Base-by-base conservation (phyloP, 1,140 invertebrate species). In the Nautilus pompilius region DNA sequence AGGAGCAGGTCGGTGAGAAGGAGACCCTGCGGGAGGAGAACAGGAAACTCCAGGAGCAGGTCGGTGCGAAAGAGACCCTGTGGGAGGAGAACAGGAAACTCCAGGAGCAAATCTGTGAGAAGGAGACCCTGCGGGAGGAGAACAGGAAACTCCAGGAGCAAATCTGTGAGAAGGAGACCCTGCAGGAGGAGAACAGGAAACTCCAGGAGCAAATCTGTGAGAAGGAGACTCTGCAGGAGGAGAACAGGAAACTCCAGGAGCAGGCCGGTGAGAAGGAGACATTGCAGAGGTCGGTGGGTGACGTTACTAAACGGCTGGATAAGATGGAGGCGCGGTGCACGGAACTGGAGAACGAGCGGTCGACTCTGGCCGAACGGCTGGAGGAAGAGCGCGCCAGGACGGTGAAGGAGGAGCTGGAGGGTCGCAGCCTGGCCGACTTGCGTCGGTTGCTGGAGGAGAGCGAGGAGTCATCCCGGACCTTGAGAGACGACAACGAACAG, bases 401-500 rank as follows among this genome's bases (percentile, higher is more conserved):
- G 58, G 68, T 73, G 36, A 73, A 70, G 57, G 26, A 22, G 26
- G 63, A 73, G 45, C 24, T 69, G 15, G 54, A 61, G 59, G 54
- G 61, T 48, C 67, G 68, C 41, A 68, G 61, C 54, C 33, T 70
- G 3, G 51, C 62, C 15, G 41, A 55, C 2, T 51, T 78, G 51
- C 66, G 66, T 36, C 54, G 62, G 5, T 56, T 72, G 28, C 36
- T 73, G 5, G 53, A 65, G 17, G 56, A 59, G 15, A 68, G 64
- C 10, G 78, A 79, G 84, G 90, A 89, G 53, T 84, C 96, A 2
- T 93, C 93, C 74, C 93, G 96, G 79, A 92, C 93, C 68, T 84
- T 99, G 2, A 93, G 94, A 89, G 93, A 97, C 74, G 96, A 99
- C 82, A 99, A 99, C 83, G 92, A 96, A 76, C 90, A 93, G 53